Conservation (phyloP, 1,140 invertebrate genomes). For the Drosophila lowei region DNA sequence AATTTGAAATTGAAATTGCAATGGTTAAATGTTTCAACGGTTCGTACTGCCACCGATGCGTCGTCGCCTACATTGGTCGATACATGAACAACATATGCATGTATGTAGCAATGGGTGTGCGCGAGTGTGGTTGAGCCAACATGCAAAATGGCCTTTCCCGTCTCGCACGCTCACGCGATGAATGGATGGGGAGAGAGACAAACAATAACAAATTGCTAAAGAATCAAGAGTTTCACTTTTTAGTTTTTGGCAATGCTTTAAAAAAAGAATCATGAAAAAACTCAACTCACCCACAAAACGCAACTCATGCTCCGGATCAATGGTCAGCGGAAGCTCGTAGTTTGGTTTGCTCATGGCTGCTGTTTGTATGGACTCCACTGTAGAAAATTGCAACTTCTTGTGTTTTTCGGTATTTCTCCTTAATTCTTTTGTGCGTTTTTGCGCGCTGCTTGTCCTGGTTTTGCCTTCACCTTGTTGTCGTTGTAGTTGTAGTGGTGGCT, state of each 20-base stretch:
- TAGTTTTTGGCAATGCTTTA: no score
- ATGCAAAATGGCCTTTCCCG: no score
- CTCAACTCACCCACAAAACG: constrained; percentile 80
- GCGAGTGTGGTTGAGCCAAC: no score
- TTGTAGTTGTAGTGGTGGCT: constrained; percentile 13
- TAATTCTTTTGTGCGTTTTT: constrained; percentile 31
- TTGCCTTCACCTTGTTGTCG: constrained; percentile 6
- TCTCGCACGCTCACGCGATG: no score
- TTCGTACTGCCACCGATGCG: no score
- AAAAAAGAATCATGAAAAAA: constrained; percentile 1
- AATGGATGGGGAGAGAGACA: no score
- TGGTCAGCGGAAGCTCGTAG: constrained; percentile 58
- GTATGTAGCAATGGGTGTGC: no score
- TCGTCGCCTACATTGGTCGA: constrained; percentile 31
- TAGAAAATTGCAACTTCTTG: constrained; percentile 10
- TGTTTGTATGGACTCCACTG: constrained; percentile 28
- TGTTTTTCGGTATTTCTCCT: constrained; percentile 13
- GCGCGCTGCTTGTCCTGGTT: constrained; percentile 32
- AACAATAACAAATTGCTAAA: no score
- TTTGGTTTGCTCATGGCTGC: constrained; percentile 57
- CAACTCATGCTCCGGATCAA: constrained; percentile 77
- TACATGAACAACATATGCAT: constrained; percentile 21
- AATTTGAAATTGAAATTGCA: constrained; percentile 10
- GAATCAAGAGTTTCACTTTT: no score
- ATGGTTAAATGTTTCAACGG: no score